A percentile compares a stretch with the other conserved stretches of the same genome.
These are phyloP conservation scores for Drosophila willistoni DNA, from an alignment of 1,140 invertebrate genomes.

Conservation along the genomic window DNA sequence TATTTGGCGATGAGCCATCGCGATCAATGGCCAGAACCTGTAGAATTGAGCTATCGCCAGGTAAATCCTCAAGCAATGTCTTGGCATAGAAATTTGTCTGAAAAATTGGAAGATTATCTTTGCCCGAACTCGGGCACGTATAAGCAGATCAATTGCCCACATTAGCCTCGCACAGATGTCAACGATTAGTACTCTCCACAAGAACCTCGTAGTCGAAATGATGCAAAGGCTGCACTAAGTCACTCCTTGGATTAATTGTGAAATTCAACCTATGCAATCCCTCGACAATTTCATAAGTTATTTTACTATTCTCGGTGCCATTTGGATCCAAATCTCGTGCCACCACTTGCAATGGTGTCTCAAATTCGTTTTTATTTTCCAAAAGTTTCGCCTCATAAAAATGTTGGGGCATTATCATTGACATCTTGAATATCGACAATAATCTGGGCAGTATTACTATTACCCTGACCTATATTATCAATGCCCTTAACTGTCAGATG, in stretches of 20 bases:
- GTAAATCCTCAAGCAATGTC: conserved; percentile 92
- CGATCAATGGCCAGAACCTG: conserved; percentile 92
- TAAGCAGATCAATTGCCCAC: conserved; percentile 88
- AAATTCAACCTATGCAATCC: conserved; percentile 91
- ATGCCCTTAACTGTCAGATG: conserved; percentile 95
- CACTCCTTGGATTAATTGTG: conserved; percentile 89
- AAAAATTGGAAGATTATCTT: conserved; percentile 92
- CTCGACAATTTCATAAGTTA: conserved; percentile 91
- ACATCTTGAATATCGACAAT: conserved; percentile 94
- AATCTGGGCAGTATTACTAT: conserved; percentile 93
- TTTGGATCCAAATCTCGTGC: conserved; percentile 94
- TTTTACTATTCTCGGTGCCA: conserved; percentile 93
- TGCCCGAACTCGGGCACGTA: conserved; percentile 91
- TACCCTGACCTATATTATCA: conserved; percentile 93
- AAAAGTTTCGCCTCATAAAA: conserved; percentile 92
- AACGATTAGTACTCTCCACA: conserved; percentile 50
- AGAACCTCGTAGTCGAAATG: conserved; percentile 92
- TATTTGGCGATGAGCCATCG: conserved; percentile 94
- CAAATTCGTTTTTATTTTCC: conserved; percentile 92
- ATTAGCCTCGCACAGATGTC: conserved; percentile 70
- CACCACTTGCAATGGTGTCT: conserved; percentile 90
- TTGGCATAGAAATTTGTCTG: conserved; percentile 89
- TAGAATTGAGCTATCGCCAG: conserved; percentile 90
- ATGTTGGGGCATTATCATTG: conserved; percentile 94
- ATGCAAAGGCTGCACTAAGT: conserved; percentile 87